Evolutionary conservation across 2,888 invertebrate species (phyloP).

Genomic region (Sceliomorpha sp.): DNA sequence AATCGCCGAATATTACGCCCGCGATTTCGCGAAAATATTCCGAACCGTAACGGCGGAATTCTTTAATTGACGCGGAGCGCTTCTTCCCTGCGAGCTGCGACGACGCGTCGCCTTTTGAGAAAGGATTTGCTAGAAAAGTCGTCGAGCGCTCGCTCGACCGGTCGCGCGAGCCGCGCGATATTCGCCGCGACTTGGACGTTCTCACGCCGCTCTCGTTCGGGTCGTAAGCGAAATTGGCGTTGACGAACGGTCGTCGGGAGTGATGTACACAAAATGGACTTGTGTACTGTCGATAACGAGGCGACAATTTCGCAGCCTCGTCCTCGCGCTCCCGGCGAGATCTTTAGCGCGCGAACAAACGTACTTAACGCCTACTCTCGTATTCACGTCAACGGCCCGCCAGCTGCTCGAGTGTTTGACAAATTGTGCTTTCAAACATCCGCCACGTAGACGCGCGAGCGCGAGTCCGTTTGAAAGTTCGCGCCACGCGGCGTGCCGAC

Average conservation of each 20-base stretch:
- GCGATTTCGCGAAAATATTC: constrained; percentile 50
- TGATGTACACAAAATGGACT: constrained; percentile 32
- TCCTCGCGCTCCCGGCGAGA: constrained; percentile 24
- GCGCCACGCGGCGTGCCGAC: too few species aligned
- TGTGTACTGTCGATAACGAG: constrained; percentile 43
- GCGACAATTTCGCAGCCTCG: constrained; percentile 46
- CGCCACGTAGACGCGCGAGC: constrained; percentile 22
- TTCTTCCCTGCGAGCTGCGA: too few species aligned
- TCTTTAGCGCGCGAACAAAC: constrained; percentile 53
- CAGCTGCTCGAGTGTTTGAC: constrained; percentile 65
- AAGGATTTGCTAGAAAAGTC: too few species aligned
- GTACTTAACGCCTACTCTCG: constrained; percentile 59
- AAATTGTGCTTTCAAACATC: constrained; percentile 67
- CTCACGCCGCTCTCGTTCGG: too few species aligned
- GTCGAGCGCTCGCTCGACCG: too few species aligned
- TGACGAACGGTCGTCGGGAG: background rate
- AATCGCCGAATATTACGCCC: constrained; percentile 38
- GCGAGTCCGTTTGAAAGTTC: constrained; percentile 37
- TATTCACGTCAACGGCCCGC: constrained; percentile 53
- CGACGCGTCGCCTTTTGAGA: too few species aligned
- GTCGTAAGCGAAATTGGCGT: too few species aligned
- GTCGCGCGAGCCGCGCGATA: too few species aligned
- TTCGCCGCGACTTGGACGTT: too few species aligned
- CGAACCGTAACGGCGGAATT: constrained; percentile 45
- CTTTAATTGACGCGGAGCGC: constrained; percentile 49